Evolutionary conservation across 1,140 invertebrate species (phyloP).

Genomic region (Caenorhabditis inopinata): DNA sequence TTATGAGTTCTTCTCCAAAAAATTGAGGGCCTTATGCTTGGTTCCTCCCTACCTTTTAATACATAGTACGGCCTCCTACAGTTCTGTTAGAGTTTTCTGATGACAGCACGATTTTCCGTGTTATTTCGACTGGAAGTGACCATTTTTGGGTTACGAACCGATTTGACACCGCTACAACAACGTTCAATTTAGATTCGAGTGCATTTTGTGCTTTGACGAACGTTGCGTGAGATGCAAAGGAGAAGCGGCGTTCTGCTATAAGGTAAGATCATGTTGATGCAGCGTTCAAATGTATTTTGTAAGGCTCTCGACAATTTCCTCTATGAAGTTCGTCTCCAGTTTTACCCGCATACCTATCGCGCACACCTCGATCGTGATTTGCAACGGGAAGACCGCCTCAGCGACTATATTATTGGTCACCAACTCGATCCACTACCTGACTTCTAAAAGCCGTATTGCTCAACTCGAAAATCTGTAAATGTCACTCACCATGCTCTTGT

Average conservation of each 20-base stretch:
- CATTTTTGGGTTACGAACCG: too few species aligned
- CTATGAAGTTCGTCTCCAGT: background rate
- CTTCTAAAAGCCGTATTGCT: background rate
- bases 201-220: constrained; percentile 3
- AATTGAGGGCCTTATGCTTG: too few species aligned
- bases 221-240: background rate
- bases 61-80: too few species aligned
- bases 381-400: background rate
- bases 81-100: too few species aligned
- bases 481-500: too few species aligned
- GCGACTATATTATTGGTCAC: background rate
- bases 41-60: too few species aligned
- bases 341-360: constrained; percentile 6
- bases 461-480: background rate
- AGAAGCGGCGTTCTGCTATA: constrained; percentile 1
- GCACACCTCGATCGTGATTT: constrained; percentile 10
- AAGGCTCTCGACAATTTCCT: constrained; percentile 8
- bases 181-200: background rate
- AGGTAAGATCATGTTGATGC: too few species aligned
- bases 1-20: too few species aligned
- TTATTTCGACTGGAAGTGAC: too few species aligned
- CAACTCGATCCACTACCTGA: background rate
- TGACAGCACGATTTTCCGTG: too few species aligned
- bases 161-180: too few species aligned
- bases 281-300: too few species aligned